These are phyloP conservation scores for Cylas formicarius DNA, from an alignment of 1,140 invertebrate genomes.

Conservation along the genomic window DNA sequence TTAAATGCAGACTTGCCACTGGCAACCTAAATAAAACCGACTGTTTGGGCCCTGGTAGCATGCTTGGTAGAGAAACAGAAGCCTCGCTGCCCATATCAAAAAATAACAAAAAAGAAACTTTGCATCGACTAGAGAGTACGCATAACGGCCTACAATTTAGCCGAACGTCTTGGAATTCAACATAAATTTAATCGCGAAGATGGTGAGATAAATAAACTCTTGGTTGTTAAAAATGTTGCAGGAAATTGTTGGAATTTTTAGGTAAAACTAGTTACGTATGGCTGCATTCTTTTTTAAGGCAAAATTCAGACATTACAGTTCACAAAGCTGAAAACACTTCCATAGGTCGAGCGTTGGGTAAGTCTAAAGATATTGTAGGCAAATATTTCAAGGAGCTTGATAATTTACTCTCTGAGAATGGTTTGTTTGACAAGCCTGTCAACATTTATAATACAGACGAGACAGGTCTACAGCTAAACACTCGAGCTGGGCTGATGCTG, in stretches of 20 bases:
- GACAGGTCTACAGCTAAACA: conserved; percentile 33
- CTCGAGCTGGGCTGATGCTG: conserved; percentile 30
- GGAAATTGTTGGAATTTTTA: background rate
- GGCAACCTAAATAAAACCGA: conserved; percentile 1
- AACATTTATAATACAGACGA: conserved; percentile 18
- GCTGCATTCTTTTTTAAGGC: conserved; percentile 1
- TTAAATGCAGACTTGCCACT: conserved; percentile 1
- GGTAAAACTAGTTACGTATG: background rate
- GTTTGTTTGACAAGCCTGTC: conserved; percentile 27
- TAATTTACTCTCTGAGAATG: conserved; percentile 19
- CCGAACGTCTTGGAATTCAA: conserved; percentile 3
- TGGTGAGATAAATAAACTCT: no score
- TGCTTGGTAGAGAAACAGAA: background rate
- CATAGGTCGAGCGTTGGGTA: conserved; percentile 21
- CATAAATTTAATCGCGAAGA: conserved; percentile 14
- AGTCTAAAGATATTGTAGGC: conserved; percentile 26
- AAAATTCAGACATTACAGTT: conserved; percentile 8
- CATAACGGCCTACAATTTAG: conserved; percentile 4
- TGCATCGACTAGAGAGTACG: conserved; percentile 3
- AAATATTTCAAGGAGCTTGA: conserved; percentile 22
- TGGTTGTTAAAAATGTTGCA: no score
- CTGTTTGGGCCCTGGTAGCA: conserved; percentile 2
- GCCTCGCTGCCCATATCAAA: conserved; percentile 2
- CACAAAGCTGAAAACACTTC: conserved; percentile 32
- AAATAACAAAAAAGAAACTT: conserved; percentile 5